These are phyloP conservation scores for Ypsolopha sequella DNA, from an alignment of 2,888 invertebrate species.

Conservation along the genomic window DNA sequence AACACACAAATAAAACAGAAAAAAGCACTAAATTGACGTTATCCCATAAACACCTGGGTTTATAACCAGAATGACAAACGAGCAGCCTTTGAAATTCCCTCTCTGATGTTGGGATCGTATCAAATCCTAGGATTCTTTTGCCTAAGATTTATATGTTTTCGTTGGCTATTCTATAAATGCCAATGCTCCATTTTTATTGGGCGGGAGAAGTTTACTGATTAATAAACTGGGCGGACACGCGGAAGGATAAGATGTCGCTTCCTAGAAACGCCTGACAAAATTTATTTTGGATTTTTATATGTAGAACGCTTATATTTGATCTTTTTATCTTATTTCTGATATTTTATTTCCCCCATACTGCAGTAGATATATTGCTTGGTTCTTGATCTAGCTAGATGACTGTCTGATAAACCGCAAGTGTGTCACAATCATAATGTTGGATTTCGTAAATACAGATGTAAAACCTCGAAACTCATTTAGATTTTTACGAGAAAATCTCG, in stretches of 20 bases:
- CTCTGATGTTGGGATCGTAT: conserved; percentile 55
- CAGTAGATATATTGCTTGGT: too few relatives aligned
- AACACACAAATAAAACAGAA: background rate
- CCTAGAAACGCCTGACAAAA: conserved; percentile 30
- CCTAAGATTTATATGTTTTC: conserved; percentile 56
- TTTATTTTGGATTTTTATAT: too few relatives aligned
- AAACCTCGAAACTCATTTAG: too few relatives aligned
- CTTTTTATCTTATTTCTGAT: too few relatives aligned
- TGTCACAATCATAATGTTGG: too few relatives aligned
- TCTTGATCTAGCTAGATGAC: too few relatives aligned
- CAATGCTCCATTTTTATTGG: conserved; percentile 60
- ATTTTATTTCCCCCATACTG: too few relatives aligned
- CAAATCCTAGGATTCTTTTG: conserved; percentile 43
- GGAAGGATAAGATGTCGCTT: conserved; percentile 51
- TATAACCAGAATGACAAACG: conserved; percentile 55
- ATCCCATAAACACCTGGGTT: conserved; percentile 57
- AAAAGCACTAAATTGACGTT: conserved; percentile 31
- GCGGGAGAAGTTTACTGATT: conserved; percentile 63
- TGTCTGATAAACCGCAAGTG: too few relatives aligned
- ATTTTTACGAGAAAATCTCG: too few relatives aligned
- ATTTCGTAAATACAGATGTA: too few relatives aligned
- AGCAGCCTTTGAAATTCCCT: conserved; percentile 54
- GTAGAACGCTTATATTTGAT: too few relatives aligned
- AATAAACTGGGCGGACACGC: conserved; percentile 61
- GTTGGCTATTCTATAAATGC: conserved; percentile 60